phyloP scores from a whole-genome alignment of 2,113 vertebrate genomes.

The Thryonomys swinderianus region DNA sequence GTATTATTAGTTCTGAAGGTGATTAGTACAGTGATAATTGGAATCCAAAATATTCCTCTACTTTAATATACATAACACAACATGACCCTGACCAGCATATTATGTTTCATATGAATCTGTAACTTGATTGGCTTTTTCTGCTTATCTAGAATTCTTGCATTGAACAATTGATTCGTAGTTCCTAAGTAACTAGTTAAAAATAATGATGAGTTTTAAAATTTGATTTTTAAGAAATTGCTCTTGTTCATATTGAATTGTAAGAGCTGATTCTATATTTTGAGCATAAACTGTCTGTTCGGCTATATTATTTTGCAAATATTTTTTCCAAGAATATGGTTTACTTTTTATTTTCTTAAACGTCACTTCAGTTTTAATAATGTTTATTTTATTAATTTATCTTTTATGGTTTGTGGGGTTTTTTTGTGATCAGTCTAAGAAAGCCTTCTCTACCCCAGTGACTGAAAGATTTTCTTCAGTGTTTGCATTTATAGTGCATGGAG shows the following conservation, averaged over 20 bases:
- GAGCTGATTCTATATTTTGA: conserved; percentile 24
- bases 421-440: conserved; percentile 31
- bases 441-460: neutral
- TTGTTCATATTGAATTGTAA: conserved; percentile 33
- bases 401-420: conserved; percentile 31
- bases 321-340: neutral
- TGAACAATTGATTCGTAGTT: conserved; percentile 30
- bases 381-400: conserved; percentile 32
- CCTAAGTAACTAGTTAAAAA: conserved; percentile 17
- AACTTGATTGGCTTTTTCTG: conserved; percentile 11
- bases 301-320: conserved; percentile 33
- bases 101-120: conserved; percentile 31
- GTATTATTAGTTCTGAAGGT: conserved; percentile 79
- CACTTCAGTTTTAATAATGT: conserved; percentile 55
- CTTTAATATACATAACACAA: conserved; percentile 40
- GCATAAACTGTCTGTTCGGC: conserved; percentile 7
- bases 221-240: conserved; percentile 15
- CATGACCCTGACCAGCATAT: neutral
- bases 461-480: conserved; percentile 19
- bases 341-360: conserved; percentile 14
- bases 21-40: conserved; percentile 81
- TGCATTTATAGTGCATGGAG: neutral
- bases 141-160: conserved; percentile 34
- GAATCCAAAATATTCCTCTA: conserved; percentile 69
- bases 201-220: conserved; percentile 37